Evolutionary conservation across 2,113 vertebrate species (phyloP).

Genomic region (Saccopteryx leptura): DNA sequence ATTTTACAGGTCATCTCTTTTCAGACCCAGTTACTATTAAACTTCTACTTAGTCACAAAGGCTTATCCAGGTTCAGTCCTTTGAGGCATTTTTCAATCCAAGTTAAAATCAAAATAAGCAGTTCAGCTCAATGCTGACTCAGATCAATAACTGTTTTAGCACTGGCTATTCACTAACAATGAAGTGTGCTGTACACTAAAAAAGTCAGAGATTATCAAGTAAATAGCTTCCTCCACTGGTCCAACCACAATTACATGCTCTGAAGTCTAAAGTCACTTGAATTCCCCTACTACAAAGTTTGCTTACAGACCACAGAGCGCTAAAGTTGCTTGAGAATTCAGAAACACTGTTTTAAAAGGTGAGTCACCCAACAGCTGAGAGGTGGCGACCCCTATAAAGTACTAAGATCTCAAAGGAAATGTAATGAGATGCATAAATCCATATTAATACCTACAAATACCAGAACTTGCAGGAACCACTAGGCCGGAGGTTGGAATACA

Average conservation of each 20-base stretch:
- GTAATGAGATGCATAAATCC: not conserved
- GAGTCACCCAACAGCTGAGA: not conserved
- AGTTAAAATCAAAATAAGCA: conserved; percentile 49
- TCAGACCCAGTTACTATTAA: not conserved
- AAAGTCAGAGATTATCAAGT: conserved; percentile 66
- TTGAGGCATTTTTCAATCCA: conserved; percentile 2
- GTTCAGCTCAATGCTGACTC: conserved; percentile 43
- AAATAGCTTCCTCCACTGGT: conserved; percentile 78
- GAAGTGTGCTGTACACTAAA: not conserved
- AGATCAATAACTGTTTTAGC: conserved; percentile 38
- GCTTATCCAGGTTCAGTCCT: not conserved
- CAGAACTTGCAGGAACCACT: not conserved
- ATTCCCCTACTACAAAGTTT: not conserved
- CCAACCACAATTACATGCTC: conserved; percentile 13
- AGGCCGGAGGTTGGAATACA: not conserved
- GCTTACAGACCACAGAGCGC: not conserved
- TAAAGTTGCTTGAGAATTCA: not conserved
- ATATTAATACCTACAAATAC: not conserved
- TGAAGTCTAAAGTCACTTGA: not conserved
- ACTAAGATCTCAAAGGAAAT: not conserved
- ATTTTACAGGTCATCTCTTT: not conserved
- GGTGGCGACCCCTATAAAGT: not conserved
- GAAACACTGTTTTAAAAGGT: conserved; percentile 7
- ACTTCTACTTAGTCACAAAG: not conserved
- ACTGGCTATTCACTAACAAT: not conserved